A percentile compares a stretch with the other conserved stretches of the same genome.
phyloP scores from a whole-genome alignment of 1,140 invertebrate species.

The Heliconius eleuchia region DNA sequence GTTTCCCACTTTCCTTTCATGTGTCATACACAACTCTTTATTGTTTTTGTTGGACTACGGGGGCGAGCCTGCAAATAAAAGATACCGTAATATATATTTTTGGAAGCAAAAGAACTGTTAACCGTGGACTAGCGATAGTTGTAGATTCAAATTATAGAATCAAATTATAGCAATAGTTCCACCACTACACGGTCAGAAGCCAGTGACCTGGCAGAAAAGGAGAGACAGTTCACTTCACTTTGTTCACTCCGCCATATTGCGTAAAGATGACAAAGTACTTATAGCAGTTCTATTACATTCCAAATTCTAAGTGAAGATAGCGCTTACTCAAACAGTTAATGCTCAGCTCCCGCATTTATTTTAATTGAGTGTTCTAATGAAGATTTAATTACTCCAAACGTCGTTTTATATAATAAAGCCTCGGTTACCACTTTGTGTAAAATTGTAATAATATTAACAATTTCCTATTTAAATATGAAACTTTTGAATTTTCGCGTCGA shows the following conservation, averaged over 20 bases:
- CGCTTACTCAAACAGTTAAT: constrained; percentile 15
- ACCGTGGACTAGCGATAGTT: too few species aligned
- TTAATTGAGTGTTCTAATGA: constrained; percentile 32
- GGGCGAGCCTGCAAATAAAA: too few species aligned
- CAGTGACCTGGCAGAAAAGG: too few species aligned
- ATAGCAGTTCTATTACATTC: neutral
- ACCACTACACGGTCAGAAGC: too few species aligned
- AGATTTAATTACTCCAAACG: constrained; percentile 26
- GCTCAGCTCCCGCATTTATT: constrained; percentile 25
- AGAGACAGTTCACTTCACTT: neutral
- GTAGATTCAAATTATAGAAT: too few species aligned
- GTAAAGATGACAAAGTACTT: neutral
- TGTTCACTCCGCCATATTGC: neutral
- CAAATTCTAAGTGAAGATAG: neutral
- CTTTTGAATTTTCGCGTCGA: neutral
- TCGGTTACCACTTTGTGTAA: constrained; percentile 9
- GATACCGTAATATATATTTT: too few species aligned
- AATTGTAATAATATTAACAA: constrained; percentile 6
- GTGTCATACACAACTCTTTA: too few species aligned
- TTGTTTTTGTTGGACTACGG: too few species aligned
- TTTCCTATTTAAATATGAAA: constrained; percentile 4
- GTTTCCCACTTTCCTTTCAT: too few species aligned
- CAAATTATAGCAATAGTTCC: too few species aligned
- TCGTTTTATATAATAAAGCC: constrained; percentile 29
- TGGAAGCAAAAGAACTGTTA: too few species aligned